phyloP scores from a whole-genome alignment of 2,797 vertebrate genomes.

The Crotalus adamanteus region DNA sequence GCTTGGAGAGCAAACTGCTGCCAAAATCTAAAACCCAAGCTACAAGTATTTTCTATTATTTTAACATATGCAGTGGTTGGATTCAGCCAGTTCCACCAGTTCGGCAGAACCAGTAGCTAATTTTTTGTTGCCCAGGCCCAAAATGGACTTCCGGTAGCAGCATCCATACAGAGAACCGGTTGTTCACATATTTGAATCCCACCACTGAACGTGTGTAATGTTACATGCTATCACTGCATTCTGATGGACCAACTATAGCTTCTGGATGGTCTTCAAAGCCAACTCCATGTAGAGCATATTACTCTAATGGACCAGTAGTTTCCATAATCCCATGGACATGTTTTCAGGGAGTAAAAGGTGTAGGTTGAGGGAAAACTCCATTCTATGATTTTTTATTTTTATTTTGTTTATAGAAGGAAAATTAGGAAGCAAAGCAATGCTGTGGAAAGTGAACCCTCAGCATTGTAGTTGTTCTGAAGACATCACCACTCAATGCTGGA shows the following conservation, averaged over 20 bases:
- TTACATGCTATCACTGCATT: no score
- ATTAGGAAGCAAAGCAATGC: not conserved
- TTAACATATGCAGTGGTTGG: no score
- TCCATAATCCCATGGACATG: not conserved
- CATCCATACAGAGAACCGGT: no score
- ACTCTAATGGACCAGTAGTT: not conserved
- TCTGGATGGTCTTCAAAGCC: not conserved
- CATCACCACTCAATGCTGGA: not conserved
- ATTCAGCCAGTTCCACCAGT: no score
- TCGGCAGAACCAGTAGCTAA: no score
- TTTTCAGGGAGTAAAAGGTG: not conserved
- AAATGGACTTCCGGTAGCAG: no score
- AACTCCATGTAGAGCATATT: not conserved
- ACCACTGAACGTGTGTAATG: no score
- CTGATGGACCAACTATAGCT: not conserved
- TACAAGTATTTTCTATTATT: no score
- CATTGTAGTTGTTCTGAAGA: not conserved
- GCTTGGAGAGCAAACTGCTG: no score
- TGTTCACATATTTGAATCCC: no score
- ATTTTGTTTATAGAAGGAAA: not conserved
- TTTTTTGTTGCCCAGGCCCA: no score
- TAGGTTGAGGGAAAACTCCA: not conserved
- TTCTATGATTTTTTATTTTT: not conserved
- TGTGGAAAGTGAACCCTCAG: not conserved
- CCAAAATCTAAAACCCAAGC: no score